Evolutionary conservation across 2,113 vertebrate genomes (phyloP).

Genomic region (Alaudala cheleensis): DNA sequence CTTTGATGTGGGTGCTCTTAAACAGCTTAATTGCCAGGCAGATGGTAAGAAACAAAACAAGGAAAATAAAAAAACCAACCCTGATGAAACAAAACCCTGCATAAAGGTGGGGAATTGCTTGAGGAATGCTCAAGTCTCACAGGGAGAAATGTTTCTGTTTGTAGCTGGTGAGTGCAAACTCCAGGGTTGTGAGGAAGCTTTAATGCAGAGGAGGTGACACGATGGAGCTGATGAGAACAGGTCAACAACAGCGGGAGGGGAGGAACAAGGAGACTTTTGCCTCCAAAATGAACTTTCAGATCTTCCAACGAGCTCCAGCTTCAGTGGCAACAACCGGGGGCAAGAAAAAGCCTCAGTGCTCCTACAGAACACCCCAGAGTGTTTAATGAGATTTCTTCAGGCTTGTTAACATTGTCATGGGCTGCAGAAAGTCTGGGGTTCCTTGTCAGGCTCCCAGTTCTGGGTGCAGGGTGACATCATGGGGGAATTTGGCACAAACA

Average conservation of each 20-base stretch:
- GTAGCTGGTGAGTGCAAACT: constrained; percentile 55
- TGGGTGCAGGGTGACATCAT: rapidly evolving
- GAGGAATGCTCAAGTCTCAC: constrained; percentile 59
- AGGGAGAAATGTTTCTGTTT: constrained; percentile 58
- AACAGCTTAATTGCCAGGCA: constrained; percentile 66
- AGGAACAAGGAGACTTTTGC: constrained; percentile 23
- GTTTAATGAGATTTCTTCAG: neutral
- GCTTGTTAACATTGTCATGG: neutral
- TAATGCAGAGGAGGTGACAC: constrained; percentile 54
- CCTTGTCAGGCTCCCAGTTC: neutral
- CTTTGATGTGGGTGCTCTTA: constrained; percentile 64
- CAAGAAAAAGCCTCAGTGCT: neutral
- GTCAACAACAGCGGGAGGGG: constrained; percentile 45
- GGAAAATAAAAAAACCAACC: neutral
- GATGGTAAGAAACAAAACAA: constrained; percentile 32
- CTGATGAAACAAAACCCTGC: constrained; percentile 28
- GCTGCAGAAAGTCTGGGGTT: neutral
- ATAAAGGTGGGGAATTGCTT: constrained; percentile 63
- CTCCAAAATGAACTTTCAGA: constrained; percentile 40
- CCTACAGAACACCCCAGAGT: neutral
- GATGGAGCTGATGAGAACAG: constrained; percentile 56
- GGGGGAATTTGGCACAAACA: neutral
- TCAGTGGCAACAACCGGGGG: neutral
- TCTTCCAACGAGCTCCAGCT: neutral
- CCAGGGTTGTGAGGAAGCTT: constrained; percentile 54